Base-by-base conservation (phyloP, 2,113 vertebrate genomes). In the Sakesphorus luctuosus region DNA sequence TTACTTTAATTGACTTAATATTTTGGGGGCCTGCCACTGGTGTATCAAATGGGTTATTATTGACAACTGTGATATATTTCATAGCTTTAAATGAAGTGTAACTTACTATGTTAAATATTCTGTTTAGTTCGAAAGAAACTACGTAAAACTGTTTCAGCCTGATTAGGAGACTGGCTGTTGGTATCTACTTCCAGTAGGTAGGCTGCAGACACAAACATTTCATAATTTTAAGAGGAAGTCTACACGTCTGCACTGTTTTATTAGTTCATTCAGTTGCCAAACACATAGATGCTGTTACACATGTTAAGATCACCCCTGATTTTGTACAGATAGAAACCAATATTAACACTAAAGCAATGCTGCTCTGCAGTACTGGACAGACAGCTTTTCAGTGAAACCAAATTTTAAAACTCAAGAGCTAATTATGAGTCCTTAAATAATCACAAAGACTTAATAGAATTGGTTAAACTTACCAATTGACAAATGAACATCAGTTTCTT, bases 121-220 rank as follows among this genome's bases (percentile, higher is more conserved):
- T 56, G 21, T 81, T 90, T 90, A 40, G 75, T 72, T 87, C 40
- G 40, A 89, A 95, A 96, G 93, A 89, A 92, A 78, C 74, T 21
- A 50, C 68, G 35, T 26, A 71, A 44, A 69, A 52, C 56, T 66
- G 8, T 67, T 92, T 74, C 65, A 87, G 82, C 62, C 52, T 16
- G 28, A 63, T 28, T 33, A 59, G 29, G 35, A 91, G 75, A 49
- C 44, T 69, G 80, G 24, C 36, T 79, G 38, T 67, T 67, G 58
- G n/a, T 77, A 20, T 69, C 61, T 81, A 8, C 18, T 93, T 87
- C 49, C 40, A 71, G 52, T 55, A 77, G 53, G 66, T 47, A 78
- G 72, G 68, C 55, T 86, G 85, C 66, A 90, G 44, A 58, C 49
- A 58, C 81, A 75, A 85, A 80, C 31, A 84, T 95, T 88, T 94